phyloP scores from a whole-genome alignment of 2,797 vertebrate species.

The Xerus rutilus region DNA sequence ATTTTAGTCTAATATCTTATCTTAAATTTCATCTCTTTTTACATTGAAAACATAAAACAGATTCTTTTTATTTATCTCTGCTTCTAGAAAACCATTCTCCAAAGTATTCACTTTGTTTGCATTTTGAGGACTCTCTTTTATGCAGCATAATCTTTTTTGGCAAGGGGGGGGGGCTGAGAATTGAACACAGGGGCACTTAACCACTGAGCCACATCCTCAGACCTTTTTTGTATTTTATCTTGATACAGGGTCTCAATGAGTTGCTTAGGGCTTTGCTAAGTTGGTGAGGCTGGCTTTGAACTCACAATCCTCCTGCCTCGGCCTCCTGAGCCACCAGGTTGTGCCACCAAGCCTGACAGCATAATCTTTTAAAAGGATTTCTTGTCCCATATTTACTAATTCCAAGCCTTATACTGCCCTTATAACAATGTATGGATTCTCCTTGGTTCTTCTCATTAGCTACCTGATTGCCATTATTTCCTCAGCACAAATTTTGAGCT shows the following conservation, averaged over 20 bases:
- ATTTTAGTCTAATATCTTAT: neutral
- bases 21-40: slow-evolving; percentile 14
- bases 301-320: no score
- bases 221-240: no score
- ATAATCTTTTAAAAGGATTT: slow-evolving; percentile 36
- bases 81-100: slow-evolving; percentile 40
- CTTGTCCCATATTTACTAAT: slow-evolving; percentile 18
- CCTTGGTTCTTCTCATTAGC: slow-evolving; percentile 25
- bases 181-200: no score
- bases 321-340: no score
- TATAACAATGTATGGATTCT: slow-evolving; percentile 9
- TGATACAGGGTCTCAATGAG: no score
- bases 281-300: no score
- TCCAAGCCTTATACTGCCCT: neutral
- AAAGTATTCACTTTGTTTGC: slow-evolving; percentile 24
- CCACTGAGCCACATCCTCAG: no score
- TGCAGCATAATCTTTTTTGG: neutral
- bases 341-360: neutral
- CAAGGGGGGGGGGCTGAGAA: no score
- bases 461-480: neutral
- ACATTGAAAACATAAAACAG: slow-evolving; percentile 21
- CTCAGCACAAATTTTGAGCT: neutral
- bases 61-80: slow-evolving; percentile 19
- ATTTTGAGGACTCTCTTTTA: slow-evolving; percentile 14
- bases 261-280: no score